These are phyloP conservation scores for Eubasilissa regina DNA, from an alignment of 1,140 invertebrate species.

Conservation along the genomic window DNA sequence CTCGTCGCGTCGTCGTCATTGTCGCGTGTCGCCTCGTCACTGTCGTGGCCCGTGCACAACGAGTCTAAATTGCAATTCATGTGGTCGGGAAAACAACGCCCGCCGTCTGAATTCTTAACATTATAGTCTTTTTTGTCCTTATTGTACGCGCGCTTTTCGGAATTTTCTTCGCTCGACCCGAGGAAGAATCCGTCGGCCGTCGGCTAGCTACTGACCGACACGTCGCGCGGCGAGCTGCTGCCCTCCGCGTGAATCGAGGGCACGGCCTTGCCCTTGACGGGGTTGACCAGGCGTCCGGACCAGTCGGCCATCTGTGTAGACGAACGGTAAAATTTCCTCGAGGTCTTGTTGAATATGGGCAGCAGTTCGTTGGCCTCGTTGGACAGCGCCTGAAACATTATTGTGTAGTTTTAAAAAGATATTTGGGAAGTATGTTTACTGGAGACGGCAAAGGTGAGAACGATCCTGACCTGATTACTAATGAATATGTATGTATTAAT, in stretches of 20 bases:
- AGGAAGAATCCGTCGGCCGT: background rate
- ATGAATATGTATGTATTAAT: no score
- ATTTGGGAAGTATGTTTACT: no score
- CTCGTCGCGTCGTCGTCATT: background rate
- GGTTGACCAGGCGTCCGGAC: constrained; percentile 70
- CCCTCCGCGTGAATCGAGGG: background rate
- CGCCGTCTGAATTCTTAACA: background rate
- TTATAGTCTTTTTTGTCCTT: background rate
- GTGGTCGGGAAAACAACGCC: background rate
- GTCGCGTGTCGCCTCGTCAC: background rate
- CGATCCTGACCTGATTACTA: no score
- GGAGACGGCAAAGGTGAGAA: no score
- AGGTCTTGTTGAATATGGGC: constrained; percentile 97
- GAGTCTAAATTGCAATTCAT: background rate
- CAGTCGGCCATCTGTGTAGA: constrained; percentile 89
- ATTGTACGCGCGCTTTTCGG: no score
- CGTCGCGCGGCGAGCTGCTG: constrained; percentile 12
- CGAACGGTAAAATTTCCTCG: constrained; percentile 89
- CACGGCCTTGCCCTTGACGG: constrained; percentile 1
- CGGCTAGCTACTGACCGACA: constrained; percentile 48
- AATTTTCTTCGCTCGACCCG: background rate
- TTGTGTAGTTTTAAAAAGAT: no score
- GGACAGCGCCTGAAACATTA: constrained; percentile 82
- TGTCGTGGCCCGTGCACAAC: background rate
- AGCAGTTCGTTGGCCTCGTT: constrained; percentile 97